Percentiles rank a stretch among this genome's conserved stretches.
These are phyloP conservation scores for Quadriops clusia DNA, from an alignment of 2,888 invertebrate genomes.

Conservation along the genomic window DNA sequence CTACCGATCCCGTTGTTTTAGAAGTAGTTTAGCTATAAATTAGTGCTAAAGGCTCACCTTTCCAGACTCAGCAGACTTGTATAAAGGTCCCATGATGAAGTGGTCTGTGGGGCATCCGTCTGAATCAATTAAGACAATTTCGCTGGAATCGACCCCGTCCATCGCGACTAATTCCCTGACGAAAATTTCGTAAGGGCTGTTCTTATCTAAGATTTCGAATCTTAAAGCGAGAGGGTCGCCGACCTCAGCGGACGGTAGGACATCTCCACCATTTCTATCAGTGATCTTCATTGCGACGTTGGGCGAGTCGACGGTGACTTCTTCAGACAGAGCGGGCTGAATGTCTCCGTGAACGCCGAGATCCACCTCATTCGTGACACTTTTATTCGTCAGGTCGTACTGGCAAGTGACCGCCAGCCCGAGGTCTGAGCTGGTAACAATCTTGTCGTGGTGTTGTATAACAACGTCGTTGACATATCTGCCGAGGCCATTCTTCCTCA, in stretches of 20 bases:
- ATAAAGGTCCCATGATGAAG: slow-evolving; percentile 86
- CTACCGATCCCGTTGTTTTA: no score
- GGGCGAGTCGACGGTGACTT: slow-evolving; percentile 86
- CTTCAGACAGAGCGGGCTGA: slow-evolving; percentile 72
- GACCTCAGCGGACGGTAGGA: slow-evolving; percentile 79
- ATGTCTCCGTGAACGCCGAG: slow-evolving; percentile 83
- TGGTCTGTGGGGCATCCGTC: slow-evolving; percentile 89
- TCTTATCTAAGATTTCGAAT: slow-evolving; percentile 85
- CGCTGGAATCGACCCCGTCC: slow-evolving; percentile 87
- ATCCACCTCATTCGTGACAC: slow-evolving; percentile 85
- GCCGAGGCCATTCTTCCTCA: slow-evolving; percentile 77
- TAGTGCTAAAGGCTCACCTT: slow-evolving; percentile 55
- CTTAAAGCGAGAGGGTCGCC: slow-evolving; percentile 84
- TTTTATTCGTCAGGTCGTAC: slow-evolving; percentile 88
- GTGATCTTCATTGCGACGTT: slow-evolving; percentile 92
- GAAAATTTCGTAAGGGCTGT: slow-evolving; percentile 91
- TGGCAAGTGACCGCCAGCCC: slow-evolving; percentile 89
- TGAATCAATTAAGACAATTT: slow-evolving; percentile 84
- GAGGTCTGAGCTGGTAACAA: slow-evolving; percentile 87
- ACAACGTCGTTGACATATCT: slow-evolving; percentile 74
- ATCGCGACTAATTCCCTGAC: slow-evolving; percentile 88
- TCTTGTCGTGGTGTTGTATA: slow-evolving; percentile 91
- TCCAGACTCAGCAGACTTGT: slow-evolving; percentile 66
- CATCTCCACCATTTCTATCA: slow-evolving; percentile 70
- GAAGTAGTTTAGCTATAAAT: no score